Percentiles rank a stretch among this genome's conserved stretches.
phyloP scores from a whole-genome alignment of 2,113 vertebrate genomes.

The Arenaria interpres region DNA sequence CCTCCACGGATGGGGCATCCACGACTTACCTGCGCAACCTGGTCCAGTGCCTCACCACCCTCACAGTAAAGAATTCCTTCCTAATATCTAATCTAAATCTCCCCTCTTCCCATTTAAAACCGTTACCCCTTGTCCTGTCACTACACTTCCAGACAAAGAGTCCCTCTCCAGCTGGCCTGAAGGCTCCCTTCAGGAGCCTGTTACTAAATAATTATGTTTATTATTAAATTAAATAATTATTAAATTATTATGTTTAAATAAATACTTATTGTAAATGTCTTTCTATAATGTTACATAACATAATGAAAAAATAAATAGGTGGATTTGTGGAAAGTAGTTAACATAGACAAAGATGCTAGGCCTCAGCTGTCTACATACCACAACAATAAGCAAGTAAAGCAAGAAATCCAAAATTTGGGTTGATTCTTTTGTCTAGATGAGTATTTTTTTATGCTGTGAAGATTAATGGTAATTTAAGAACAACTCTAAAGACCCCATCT shows the following conservation, averaged over 20 bases:
- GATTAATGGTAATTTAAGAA: neutral
- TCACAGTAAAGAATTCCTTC: too few relatives aligned
- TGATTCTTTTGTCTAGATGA: neutral
- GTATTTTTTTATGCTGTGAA: neutral
- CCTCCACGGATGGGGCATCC: too few relatives aligned
- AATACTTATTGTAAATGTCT: neutral
- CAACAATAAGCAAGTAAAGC: neutral
- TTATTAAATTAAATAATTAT: too few relatives aligned
- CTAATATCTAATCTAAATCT: too few relatives aligned
- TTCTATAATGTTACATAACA: neutral
- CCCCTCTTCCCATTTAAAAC: too few relatives aligned
- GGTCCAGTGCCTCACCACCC: too few relatives aligned
- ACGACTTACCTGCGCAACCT: too few relatives aligned
- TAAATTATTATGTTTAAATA: neutral
- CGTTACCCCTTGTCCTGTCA: too few relatives aligned
- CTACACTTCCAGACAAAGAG: too few relatives aligned
- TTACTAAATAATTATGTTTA: too few relatives aligned
- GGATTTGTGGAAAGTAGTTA: neutral
- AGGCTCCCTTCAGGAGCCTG: too few relatives aligned
- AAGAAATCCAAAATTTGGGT: neutral
- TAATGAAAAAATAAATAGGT: neutral
- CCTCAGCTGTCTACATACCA: neutral
- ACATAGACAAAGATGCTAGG: neutral
- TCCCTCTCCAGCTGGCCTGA: too few relatives aligned
- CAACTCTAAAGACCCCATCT: neutral